Evolutionary conservation across 2,888 invertebrate species (phyloP), one percentile per base, ranked within the genome.

Genomic region (Drosophila algonquin): DNA sequence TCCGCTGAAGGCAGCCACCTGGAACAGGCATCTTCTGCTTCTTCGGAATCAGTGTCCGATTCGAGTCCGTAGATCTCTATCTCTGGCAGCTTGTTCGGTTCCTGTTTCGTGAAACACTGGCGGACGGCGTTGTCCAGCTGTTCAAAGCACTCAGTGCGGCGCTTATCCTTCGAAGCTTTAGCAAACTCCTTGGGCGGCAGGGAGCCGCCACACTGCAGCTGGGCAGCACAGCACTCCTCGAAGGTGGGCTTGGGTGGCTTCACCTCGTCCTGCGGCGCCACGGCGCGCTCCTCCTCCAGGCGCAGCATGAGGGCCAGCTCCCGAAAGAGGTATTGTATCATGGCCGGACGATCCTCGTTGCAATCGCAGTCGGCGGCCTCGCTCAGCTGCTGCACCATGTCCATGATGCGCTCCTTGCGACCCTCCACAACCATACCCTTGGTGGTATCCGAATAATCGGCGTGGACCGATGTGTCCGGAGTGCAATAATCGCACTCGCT

Each of bases 211-310:
- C 14, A 40, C 4, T 40, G 14, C 6, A 55, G 57, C 32, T 47
- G 30, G 0, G 71, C 57, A 18, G 72, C 47, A 32, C 88, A 76
- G 54, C 83, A 83, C 5, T 86, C 79, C 10, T 83, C 71, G 14
- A 64, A 76, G 0, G 57, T 27, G 7, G 58, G 21, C 0, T 46
- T 27, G 0, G 46, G 50, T 4, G 51, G 10, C 7, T 40, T 10
- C 1, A 54, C n/a, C 1, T 44, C 27, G 8, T 57, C 57, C 2
- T 51, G 47, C 6, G 53, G 50, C 3, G 50, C 50, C 1, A 45
- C 21, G 1, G 44, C 54, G 3, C 46, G 7, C 16, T 77, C 74
- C 6, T 51, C 62, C 6, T 83, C 84, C 9, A 46, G 18, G 12
- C 77, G 71, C 9, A 87, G 45, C 51, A 85, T 35, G 1, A 57